Evolutionary conservation across 2,797 vertebrate species (phyloP), one percentile per base, ranked within the genome.

Genomic region (Emydoidea blandingii): DNA sequence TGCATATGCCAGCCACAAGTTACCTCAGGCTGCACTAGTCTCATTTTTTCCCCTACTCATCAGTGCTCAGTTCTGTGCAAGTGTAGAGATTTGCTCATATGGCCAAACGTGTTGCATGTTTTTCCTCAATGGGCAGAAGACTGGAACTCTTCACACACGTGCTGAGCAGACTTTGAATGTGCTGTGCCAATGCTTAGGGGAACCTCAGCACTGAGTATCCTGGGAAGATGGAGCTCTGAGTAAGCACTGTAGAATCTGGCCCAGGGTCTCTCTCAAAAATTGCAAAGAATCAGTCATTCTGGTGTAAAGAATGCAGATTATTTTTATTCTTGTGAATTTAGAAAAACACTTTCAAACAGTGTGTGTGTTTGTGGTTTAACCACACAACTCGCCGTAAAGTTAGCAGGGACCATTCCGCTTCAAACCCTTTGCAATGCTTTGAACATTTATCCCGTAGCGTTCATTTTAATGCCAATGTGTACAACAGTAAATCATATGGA

Each of bases 11-110:
- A 0, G 49, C 29, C 19, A 31, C 27, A 78, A 18, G 27, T 47
- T 29, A 49, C 8, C 74, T 29, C 74, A 16, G 72, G 23, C 72
- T 27, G 21, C 9, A 76, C 41, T 25, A 47, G 25, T 44, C 44
- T 49, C 27, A 15, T 18, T 23, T 25, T 34, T n/a, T 93, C 93
- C 95, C 95, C 96, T 96, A 82, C 16, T 88, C 41, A 86, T 81
- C 54, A 88, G 80, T 76, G 10, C 54, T 87, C 50, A 1, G 27
- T 57, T 59, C 44, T 81, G 72, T 83, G 79, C 65, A 57, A 57
- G 78, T 21, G 5, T 16, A 68, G 14, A 27, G 29, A 84, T 49
- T 76, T 91, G 41, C 76, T 92, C 74, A 62, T 27, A 54, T 85
- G 56, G 4, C 47, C 59, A 83, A 74, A 59, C 50, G 31, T 54